A percentile compares a stretch with the other conserved stretches of the same genome.
These are phyloP conservation scores for Carassius gibelio DNA, from an alignment of 2,113 vertebrate species.

Conservation along the genomic window DNA sequence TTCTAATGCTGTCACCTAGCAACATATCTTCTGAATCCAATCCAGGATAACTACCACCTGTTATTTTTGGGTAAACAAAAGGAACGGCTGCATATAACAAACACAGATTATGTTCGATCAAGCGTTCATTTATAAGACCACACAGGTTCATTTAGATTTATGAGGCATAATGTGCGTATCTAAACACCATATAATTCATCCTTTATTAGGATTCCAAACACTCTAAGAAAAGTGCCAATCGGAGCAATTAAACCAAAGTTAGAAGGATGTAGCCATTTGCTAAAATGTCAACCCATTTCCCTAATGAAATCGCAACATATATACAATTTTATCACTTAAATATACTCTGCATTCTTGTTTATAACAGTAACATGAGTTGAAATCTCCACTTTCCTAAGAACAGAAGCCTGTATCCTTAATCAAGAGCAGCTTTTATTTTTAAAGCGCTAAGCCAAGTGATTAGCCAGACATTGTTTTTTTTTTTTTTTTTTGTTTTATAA, in stretches of 20 bases:
- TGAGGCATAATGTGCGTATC: not conserved
- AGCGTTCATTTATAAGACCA: not conserved
- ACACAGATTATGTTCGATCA: slow-evolving; percentile 30
- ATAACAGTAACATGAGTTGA: not conserved
- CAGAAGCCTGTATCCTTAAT: slow-evolving; percentile 55
- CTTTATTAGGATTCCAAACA: not conserved
- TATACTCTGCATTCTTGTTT: not conserved
- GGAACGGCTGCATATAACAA: slow-evolving; percentile 46
- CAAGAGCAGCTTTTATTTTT: slow-evolving; percentile 68
- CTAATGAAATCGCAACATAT: not conserved
- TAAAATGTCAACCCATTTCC: not conserved
- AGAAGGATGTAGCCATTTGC: not conserved
- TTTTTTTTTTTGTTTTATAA: slow-evolving; percentile 44
- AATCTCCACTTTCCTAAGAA: slow-evolving; percentile 54
- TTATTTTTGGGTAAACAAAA: slow-evolving; percentile 63
- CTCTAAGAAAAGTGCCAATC: not conserved
- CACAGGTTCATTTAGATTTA: slow-evolving; percentile 1
- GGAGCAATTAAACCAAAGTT: slow-evolving; percentile 5
- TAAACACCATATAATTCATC: not conserved
- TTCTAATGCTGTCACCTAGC: slow-evolving; percentile 75
- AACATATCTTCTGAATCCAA: slow-evolving; percentile 67
- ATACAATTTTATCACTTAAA: not conserved
- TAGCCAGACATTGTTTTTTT: slow-evolving; percentile 63
- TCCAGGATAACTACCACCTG: slow-evolving; percentile 66
- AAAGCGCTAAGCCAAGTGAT: slow-evolving; percentile 72